Conservation (phyloP, 2,113 vertebrate species). For the Phalacrocorax carbo region DNA sequence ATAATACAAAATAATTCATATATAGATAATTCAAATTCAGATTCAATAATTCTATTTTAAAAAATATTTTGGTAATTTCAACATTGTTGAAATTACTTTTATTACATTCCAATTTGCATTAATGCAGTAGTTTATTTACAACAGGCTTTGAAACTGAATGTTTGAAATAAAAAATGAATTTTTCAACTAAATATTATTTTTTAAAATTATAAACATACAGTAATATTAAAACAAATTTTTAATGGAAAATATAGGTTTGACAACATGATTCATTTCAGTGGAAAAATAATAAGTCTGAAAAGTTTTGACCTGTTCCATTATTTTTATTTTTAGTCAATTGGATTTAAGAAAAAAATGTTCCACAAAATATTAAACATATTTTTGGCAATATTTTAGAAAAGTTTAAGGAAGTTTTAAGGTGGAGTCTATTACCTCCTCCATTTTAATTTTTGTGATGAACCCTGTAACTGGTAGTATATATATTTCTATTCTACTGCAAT, state of each 20-base stretch:
- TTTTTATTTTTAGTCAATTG: not conserved
- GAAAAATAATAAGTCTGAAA: not conserved
- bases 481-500: not conserved
- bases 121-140: not conserved
- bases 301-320: not conserved
- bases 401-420: not conserved
- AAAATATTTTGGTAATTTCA: not conserved
- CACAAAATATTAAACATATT: not conserved
- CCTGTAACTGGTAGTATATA: not conserved
- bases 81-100: not conserved
- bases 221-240: not conserved
- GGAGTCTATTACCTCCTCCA: accelerated
- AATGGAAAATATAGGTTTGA: not conserved
- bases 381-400: not conserved
- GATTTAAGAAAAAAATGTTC: not conserved
- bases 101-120: not conserved
- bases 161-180: not conserved
- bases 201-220: not conserved
- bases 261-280: not conserved
- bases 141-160: not conserved
- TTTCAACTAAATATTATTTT: not conserved
- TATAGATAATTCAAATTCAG: not conserved
- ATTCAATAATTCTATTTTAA: not conserved
- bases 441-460: not conserved
- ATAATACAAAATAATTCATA: not conserved